phyloP scores from a whole-genome alignment of 2,888 invertebrate genomes.

The Dioctria rufipes region DNA sequence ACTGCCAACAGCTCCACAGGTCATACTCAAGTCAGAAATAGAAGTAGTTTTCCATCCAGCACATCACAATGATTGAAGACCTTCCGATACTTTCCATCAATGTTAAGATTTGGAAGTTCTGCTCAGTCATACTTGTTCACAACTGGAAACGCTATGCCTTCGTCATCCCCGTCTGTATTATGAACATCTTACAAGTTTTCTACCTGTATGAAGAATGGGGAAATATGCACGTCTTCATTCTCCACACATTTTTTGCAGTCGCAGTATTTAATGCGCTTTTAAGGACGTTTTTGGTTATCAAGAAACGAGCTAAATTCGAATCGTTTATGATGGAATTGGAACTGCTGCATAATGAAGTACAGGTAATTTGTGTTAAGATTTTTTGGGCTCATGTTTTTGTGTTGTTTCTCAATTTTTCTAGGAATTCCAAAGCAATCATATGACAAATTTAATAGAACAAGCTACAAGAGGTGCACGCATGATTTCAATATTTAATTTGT shows the following conservation, averaged over 20 bases:
- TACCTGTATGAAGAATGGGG: constrained; percentile 65
- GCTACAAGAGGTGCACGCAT: constrained; percentile 63
- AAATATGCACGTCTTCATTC: constrained; percentile 64
- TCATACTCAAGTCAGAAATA: no score
- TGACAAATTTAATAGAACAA: constrained; percentile 60
- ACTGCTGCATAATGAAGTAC: constrained; percentile 63
- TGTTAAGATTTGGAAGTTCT: constrained; percentile 65
- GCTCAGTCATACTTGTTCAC: constrained; percentile 64
- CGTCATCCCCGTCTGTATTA: constrained; percentile 63
- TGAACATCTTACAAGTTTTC: constrained; percentile 66
- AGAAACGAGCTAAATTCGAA: constrained; percentile 64
- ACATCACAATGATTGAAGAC: constrained; percentile 62
- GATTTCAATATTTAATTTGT: constrained; percentile 66
- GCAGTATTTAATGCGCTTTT: constrained; percentile 66
- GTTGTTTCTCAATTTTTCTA: constrained; percentile 35
- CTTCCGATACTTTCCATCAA: constrained; percentile 66
- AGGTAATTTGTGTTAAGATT: constrained; percentile 57
- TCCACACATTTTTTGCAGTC: constrained; percentile 65
- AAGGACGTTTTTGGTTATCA: constrained; percentile 65
- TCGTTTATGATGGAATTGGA: constrained; percentile 63
- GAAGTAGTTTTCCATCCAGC: no score
- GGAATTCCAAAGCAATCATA: constrained; percentile 60
- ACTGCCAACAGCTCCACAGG: no score
- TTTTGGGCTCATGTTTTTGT: not conserved
- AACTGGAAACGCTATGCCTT: constrained; percentile 65